Evolutionary conservation across 2,113 vertebrate genomes (phyloP), one percentile per base, ranked within the genome.

Genomic region (Ammospiza nelsoni): DNA sequence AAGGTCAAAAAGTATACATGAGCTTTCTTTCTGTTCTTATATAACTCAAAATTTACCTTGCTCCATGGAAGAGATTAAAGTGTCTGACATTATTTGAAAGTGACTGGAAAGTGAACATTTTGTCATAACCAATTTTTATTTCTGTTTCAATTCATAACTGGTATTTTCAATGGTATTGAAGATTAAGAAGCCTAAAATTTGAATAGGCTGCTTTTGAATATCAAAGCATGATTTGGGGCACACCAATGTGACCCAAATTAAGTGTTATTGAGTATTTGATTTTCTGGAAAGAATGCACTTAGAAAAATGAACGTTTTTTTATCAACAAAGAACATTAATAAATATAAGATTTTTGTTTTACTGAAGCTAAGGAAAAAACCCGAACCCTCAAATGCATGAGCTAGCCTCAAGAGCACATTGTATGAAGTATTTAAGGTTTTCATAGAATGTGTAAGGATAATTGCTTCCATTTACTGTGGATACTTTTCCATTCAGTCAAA

Each of bases 11-110:
- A 80, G 31, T 95, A 82, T 51, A 84, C 39, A 87, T 21, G 3
- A 67, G 59, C 55, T 92, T 71, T 74, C 63, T 92, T 92, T 68
- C 51, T 86, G 27, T 51, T 92, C 25, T 88, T 44, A 57, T 12
- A 15, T 63, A 92, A 49, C 31, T 82, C 78, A 79, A 68, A 90
- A 93, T 92, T 90, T 84, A 73, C 19, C 75, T 90, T 84, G 37
- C 28, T 95, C 33, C 71, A 51, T 9, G 9, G 80, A 91, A 87
- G 85, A 88, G 15, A 65, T 46, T 43, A 55, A 90, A 86, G 49
- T 52, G 43, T 72, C 55, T 72, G 48, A 76, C 85, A 84, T 90
- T 62, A 83, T 73, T 77, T 91, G 62, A 88, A 91, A 93, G 44
- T 51, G 43, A 58, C 46, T 90, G 41, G 62, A 94, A 93, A 54